Conservation (phyloP, 2,888 invertebrate genomes). For the Chrysolina oricalcia region DNA sequence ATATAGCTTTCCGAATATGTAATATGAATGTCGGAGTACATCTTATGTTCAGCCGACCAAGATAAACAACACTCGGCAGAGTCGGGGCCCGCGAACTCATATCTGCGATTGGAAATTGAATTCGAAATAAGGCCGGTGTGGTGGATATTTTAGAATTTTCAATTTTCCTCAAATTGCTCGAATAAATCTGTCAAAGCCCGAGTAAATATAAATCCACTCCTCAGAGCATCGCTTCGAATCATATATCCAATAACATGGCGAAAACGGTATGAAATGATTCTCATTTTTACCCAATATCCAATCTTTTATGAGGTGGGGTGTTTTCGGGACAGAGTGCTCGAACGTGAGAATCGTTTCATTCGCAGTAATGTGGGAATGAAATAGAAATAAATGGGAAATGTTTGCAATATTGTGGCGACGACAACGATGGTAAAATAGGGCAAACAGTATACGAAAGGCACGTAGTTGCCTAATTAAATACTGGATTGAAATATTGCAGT, state of each 20-base stretch:
- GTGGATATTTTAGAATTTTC: slow-evolving; percentile 7
- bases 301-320: slow-evolving; percentile 14
- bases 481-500: too few species aligned
- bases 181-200: slow-evolving; percentile 14
- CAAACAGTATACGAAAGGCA: too few species aligned
- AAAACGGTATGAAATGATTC: slow-evolving; percentile 14
- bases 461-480: too few species aligned
- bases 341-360: not conserved
- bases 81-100: not conserved
- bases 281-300: slow-evolving; percentile 11
- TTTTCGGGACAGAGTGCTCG: not conserved
- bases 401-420: not conserved
- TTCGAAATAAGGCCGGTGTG: not conserved
- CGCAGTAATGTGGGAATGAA: not conserved
- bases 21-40: slow-evolving; percentile 18
- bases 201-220: slow-evolving; percentile 24
- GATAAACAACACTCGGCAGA: slow-evolving; percentile 9
- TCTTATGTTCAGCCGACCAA: slow-evolving; percentile 18
- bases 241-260: slow-evolving; percentile 15
- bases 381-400: not conserved
- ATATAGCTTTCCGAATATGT: slow-evolving; percentile 22
- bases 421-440: not conserved
- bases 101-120: slow-evolving; percentile 20
- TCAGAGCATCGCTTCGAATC: slow-evolving; percentile 15
- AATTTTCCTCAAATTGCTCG: slow-evolving; percentile 23